Conservation (phyloP, 2,113 vertebrate genomes). For the Alaudala cheleensis region DNA sequence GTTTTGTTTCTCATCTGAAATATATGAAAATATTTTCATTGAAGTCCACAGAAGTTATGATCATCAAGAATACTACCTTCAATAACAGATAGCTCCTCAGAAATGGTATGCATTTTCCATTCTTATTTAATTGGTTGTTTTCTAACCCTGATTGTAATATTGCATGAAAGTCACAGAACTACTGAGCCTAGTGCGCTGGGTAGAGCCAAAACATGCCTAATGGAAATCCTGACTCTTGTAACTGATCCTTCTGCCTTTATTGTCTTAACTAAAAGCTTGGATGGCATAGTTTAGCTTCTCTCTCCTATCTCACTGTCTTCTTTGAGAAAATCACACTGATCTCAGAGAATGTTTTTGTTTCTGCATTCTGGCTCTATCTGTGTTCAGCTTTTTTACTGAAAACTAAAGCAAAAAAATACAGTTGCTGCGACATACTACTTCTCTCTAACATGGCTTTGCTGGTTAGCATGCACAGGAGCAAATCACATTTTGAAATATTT, state of each 20-base stretch:
- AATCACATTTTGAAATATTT: constrained; percentile 23
- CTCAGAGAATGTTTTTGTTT: background rate
- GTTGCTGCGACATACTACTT: background rate
- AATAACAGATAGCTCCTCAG: background rate
- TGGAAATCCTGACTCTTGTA: background rate
- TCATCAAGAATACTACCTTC: background rate
- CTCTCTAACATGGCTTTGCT: background rate
- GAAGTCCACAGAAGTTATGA: background rate
- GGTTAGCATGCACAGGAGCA: background rate
- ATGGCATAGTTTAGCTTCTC: background rate
- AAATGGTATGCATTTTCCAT: background rate
- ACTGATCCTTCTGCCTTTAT: background rate
- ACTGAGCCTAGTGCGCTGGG: background rate
- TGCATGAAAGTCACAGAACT: background rate
- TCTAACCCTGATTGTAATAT: background rate
- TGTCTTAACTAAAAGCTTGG: background rate
- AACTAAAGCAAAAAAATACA: background rate
- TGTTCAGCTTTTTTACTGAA: background rate
- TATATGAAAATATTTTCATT: background rate
- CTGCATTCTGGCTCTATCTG: background rate
- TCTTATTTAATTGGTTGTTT: background rate
- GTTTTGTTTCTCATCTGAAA: background rate
- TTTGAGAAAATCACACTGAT: background rate
- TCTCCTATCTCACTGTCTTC: background rate
- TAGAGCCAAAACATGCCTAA: background rate